A percentile compares a stretch with the other conserved stretches of the same genome.
Conservation (phyloP, 2,113 vertebrate species). For the Plecturocebus donacophilus region DNA sequence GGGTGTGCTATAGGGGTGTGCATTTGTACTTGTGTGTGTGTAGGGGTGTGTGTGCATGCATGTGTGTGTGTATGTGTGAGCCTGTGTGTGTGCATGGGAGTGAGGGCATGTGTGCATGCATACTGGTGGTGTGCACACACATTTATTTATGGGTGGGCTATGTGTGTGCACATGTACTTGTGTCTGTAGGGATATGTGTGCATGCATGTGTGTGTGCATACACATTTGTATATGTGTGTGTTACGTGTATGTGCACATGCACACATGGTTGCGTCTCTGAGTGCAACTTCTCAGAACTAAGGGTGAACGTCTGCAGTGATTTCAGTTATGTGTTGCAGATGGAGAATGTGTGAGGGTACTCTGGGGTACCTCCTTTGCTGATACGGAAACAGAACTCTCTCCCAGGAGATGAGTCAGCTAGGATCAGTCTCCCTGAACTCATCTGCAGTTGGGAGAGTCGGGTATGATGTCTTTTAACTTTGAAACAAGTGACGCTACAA, state of each 20-base stretch:
- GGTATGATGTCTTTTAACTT: not conserved
- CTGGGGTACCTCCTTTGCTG: not conserved
- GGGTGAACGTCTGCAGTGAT: no score
- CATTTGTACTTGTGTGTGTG: not conserved
- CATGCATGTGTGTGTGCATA: not conserved
- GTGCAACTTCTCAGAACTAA: not conserved
- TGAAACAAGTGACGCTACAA: rapidly evolving
- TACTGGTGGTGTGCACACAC: not conserved
- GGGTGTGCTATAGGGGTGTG: not conserved
- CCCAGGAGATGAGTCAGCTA: rapidly evolving
- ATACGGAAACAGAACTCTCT: not conserved
- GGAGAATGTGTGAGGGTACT: not conserved
- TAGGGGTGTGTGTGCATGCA: rapidly evolving
- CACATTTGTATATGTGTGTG: not conserved
- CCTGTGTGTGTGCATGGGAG: rapidly evolving
- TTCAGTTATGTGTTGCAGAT: rapidly evolving
- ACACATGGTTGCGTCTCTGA: rapidly evolving
- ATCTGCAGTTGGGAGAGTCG: rapidly evolving
- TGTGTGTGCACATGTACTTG: not conserved
- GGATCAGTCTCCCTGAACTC: no score
- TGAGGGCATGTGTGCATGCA: not conserved
- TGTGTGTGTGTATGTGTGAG: not conserved
- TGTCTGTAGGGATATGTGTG: no score
- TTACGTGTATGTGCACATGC: not conserved
- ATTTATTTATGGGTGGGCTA: not conserved